phyloP scores from a whole-genome alignment of 1,140 invertebrate genomes.

The Delia radicum region DNA sequence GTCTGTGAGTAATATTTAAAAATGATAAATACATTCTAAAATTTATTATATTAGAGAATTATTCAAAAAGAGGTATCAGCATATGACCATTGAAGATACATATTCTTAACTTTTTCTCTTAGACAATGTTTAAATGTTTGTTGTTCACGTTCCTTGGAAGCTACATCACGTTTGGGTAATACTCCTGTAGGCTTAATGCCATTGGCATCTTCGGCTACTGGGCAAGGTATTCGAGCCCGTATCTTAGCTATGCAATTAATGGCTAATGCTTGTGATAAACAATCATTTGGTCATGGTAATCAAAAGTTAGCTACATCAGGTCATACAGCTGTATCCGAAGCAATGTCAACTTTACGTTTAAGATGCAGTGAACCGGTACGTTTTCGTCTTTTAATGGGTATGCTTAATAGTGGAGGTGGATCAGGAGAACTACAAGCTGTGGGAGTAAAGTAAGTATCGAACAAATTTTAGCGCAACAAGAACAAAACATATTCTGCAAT shows the following conservation, averaged over 20 bases:
- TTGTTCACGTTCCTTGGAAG: constrained; percentile 73
- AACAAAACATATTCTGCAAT: neutral
- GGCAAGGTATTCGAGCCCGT: constrained; percentile 50
- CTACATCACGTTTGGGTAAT: constrained; percentile 69
- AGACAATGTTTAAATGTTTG: constrained; percentile 80
- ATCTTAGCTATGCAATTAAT: constrained; percentile 65
- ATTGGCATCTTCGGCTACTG: constrained; percentile 71
- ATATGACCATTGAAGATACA: no score
- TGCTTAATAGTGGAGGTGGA: constrained; percentile 73
- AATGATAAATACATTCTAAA: neutral
- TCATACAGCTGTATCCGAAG: constrained; percentile 82
- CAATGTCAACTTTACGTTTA: constrained; percentile 82
- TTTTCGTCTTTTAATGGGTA: constrained; percentile 86
- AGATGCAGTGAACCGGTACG: constrained; percentile 88
- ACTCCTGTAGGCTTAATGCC: constrained; percentile 82
- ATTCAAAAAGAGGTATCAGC: constrained; percentile 10
- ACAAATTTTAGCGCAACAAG: neutral
- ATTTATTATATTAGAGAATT: neutral
- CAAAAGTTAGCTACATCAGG: constrained; percentile 59
- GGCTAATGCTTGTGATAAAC: constrained; percentile 72
- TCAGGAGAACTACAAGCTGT: constrained; percentile 73
- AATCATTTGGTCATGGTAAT: constrained; percentile 55
- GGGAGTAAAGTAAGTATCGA: constrained; percentile 64
- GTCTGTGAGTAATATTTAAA: constrained; percentile 61
- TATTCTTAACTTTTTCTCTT: neutral